A percentile compares a stretch with the other conserved stretches of the same genome.
phyloP scores from a whole-genome alignment of 2,113 vertebrate genomes.

The Lasiurus borealis region DNA sequence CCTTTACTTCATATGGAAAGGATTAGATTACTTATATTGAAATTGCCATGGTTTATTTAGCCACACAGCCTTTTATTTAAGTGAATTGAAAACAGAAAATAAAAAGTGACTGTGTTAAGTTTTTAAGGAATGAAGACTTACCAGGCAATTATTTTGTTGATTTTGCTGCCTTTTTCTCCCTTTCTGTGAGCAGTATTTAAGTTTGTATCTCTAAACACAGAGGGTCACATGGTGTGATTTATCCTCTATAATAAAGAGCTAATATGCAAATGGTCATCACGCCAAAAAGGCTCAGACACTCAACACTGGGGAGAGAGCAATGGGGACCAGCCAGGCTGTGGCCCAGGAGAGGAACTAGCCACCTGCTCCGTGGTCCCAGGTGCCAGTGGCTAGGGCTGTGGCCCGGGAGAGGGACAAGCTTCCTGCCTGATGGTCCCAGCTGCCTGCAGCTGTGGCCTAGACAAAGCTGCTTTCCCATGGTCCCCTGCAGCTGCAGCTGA shows the following conservation, averaged over 20 bases:
- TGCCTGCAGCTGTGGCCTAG: no score
- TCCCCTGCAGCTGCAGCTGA: no score
- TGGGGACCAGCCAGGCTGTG: no score
- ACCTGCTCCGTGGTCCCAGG: no score
- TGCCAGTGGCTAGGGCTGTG: no score
- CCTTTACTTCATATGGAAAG: background rate
- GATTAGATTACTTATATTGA: background rate
- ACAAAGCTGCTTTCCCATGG: no score
- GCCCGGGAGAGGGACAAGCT: no score
- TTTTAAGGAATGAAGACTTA: background rate
- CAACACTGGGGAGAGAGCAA: no score
- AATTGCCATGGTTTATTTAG: background rate
- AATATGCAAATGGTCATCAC: no score
- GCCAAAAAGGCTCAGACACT: no score
- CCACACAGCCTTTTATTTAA: background rate
- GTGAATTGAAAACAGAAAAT: background rate
- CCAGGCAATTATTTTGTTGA: background rate
- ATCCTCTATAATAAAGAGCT: background rate
- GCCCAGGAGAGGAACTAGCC: no score
- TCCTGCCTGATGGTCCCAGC: no score
- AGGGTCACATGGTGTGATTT: background rate
- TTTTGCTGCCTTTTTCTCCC: background rate
- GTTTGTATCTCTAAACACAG: background rate
- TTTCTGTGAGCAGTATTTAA: background rate
- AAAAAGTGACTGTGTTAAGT: conserved; percentile 7